Evolutionary conservation across 2,797 vertebrate species (phyloP).

Genomic region (Pygocentrus nattereri): DNA sequence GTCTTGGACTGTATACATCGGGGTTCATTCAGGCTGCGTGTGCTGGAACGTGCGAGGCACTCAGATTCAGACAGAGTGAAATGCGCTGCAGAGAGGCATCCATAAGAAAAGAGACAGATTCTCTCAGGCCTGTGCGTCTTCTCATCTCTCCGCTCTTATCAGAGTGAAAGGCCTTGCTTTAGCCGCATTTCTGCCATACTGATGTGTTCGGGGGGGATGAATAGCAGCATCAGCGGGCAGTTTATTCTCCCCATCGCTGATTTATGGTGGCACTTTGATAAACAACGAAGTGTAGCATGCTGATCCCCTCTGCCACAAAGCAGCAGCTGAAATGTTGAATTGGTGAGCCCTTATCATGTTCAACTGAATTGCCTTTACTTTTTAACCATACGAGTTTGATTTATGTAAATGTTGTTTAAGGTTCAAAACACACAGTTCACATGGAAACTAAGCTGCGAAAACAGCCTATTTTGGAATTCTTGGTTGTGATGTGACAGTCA

Average conservation of each 20-base stretch:
- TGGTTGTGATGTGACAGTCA: too few relatives aligned
- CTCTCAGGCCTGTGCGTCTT: constrained; percentile 56
- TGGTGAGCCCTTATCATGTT: background rate
- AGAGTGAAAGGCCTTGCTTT: constrained; percentile 58
- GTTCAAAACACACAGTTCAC: background rate
- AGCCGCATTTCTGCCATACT: constrained; percentile 59
- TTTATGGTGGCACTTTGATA: constrained; percentile 63
- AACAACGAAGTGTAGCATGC: constrained; percentile 52
- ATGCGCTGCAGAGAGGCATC: constrained; percentile 46
- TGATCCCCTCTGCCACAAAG: constrained; percentile 66
- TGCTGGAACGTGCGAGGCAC: constrained; percentile 53
- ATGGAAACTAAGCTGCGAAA: too few relatives aligned
- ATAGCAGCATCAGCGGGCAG: constrained; percentile 54
- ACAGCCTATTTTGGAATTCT: too few relatives aligned
- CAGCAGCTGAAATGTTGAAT: constrained; percentile 45
- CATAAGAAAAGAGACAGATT: constrained; percentile 64
- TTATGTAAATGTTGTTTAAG: background rate
- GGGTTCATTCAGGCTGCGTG: constrained; percentile 61
- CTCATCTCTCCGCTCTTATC: constrained; percentile 67
- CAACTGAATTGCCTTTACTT: background rate
- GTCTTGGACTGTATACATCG: background rate
- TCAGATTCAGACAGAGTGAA: constrained; percentile 57
- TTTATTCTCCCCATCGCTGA: constrained; percentile 57
- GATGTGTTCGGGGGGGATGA: constrained; percentile 69
- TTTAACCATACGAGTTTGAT: background rate